Conservation (phyloP, 2,888 invertebrate species). For the Priocnemis perturbator region DNA sequence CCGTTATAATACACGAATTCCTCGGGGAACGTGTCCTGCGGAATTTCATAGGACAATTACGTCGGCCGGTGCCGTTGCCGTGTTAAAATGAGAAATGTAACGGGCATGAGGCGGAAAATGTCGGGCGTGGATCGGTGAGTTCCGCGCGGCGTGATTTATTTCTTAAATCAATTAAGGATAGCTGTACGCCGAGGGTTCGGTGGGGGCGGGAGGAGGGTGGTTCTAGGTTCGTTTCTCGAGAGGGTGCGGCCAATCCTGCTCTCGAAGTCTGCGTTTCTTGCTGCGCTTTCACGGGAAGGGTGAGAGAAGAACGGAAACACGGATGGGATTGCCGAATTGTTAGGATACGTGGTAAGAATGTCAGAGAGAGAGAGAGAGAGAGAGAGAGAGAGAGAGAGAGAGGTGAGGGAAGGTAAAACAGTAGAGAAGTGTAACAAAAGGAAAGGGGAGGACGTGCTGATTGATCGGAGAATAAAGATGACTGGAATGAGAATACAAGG, state of each 20-base stretch:
- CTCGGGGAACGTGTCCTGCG: neutral
- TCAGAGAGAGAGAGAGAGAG: slow-evolving; percentile 18
- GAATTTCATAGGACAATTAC: too few species aligned
- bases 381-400: too few species aligned
- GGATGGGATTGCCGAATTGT: slow-evolving; percentile 36
- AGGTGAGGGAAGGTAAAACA: neutral
- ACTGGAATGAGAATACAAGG: too few species aligned
- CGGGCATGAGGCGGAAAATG: too few species aligned
- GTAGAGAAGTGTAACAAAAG: slow-evolving; percentile 2
- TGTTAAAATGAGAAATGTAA: too few species aligned
- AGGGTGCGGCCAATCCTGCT: neutral
- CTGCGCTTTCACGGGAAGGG: slow-evolving; percentile 28
- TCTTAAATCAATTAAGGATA: slow-evolving; percentile 54
- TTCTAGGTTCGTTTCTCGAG: neutral
- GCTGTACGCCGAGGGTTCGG: slow-evolving; percentile 30
- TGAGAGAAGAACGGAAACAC: slow-evolving; percentile 38
- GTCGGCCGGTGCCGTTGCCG: too few species aligned
- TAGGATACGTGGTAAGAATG: slow-evolving; percentile 23
- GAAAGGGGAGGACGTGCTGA: slow-evolving; percentile 14
- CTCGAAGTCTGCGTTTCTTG: slow-evolving; percentile 27
- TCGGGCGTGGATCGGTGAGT: neutral
- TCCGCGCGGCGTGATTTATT: slow-evolving; percentile 45
- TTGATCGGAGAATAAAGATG: too few species aligned
- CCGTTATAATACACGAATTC: neutral
- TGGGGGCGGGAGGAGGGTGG: too few species aligned